Evolutionary conservation across 2,888 invertebrate species (phyloP).

Genomic region (Tricholauxania praeusta): DNA sequence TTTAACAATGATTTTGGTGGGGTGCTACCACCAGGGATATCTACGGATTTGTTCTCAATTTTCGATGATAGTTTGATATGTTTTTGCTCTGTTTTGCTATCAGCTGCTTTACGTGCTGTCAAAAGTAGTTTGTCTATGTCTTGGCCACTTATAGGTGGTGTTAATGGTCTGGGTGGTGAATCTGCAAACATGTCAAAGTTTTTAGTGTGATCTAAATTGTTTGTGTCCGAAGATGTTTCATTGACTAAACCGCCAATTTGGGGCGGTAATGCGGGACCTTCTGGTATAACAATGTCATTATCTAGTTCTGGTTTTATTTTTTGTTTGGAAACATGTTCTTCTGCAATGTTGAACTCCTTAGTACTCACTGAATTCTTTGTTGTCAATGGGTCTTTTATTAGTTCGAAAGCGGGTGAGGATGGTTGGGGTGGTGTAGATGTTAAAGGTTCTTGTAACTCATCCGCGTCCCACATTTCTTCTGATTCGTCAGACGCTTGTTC

Average conservation of each 20-base stretch:
- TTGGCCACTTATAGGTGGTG: neutral
- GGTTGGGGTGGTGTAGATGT: neutral
- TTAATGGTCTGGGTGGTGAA: constrained; percentile 51
- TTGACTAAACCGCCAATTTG: neutral
- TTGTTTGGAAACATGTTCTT: neutral
- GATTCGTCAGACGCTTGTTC: constrained; percentile 13
- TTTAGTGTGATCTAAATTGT: constrained; percentile 7
- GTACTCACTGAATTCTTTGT: neutral
- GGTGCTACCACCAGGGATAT: constrained; percentile 47
- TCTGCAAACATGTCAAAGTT: constrained; percentile 59
- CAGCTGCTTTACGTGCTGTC: constrained; percentile 14
- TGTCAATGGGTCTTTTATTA: neutral
- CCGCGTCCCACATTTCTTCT: constrained; percentile 28
- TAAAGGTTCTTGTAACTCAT: constrained; percentile 1
- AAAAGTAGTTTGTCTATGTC: constrained; percentile 12
- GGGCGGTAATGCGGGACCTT: constrained; percentile 30
- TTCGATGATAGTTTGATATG: neutral
- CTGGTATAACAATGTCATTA: constrained; percentile 6
- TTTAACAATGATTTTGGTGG: constrained; percentile 49
- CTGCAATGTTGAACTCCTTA: neutral
- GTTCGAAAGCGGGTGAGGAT: neutral
- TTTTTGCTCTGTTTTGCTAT: constrained; percentile 7
- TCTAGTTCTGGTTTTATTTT: neutral
- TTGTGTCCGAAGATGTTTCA: constrained; percentile 7
- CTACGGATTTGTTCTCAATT: neutral